Percentiles rank a stretch among this genome's conserved stretches.
Evolutionary conservation across 1,140 invertebrate species (phyloP).

Genomic region (Mamestra configurata): DNA sequence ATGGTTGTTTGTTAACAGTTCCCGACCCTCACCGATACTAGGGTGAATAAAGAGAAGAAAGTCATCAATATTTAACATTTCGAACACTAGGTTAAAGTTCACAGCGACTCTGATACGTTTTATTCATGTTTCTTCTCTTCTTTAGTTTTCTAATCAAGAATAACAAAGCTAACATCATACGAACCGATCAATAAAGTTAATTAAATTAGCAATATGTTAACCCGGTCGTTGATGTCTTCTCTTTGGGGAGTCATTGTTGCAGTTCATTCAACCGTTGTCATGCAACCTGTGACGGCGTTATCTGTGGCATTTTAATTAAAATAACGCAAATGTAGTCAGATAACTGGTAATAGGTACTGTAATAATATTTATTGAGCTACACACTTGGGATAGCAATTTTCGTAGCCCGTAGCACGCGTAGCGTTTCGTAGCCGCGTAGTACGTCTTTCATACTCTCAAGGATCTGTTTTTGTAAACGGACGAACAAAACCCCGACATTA

Average conservation of each 20-base stretch:
- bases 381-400: too few relatives aligned
- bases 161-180: neutral
- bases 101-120: neutral
- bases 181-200: slow-evolving; percentile 26
- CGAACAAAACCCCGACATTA: slow-evolving; percentile 23
- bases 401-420: slow-evolving; percentile 23
- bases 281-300: neutral
- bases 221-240: slow-evolving; percentile 40
- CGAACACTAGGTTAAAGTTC: neutral
- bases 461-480: slow-evolving; percentile 1
- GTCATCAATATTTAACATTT: neutral
- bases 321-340: neutral
- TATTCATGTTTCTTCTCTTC: neutral
- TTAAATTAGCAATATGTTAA: slow-evolving; percentile 33
- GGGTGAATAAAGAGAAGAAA: slow-evolving; percentile 6
- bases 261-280: slow-evolving; percentile 14
- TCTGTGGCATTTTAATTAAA: neutral
- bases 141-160: neutral
- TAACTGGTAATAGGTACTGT: neutral
- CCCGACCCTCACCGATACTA: neutral
- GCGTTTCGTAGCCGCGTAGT: neutral
- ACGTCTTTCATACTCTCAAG: neutral
- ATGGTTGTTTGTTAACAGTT: neutral
- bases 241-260: slow-evolving; percentile 15
- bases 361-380: neutral